Percentiles rank a stretch among this genome's conserved stretches.
Conservation (phyloP, 2,888 invertebrate genomes). For the Diplolepis rosae region DNA sequence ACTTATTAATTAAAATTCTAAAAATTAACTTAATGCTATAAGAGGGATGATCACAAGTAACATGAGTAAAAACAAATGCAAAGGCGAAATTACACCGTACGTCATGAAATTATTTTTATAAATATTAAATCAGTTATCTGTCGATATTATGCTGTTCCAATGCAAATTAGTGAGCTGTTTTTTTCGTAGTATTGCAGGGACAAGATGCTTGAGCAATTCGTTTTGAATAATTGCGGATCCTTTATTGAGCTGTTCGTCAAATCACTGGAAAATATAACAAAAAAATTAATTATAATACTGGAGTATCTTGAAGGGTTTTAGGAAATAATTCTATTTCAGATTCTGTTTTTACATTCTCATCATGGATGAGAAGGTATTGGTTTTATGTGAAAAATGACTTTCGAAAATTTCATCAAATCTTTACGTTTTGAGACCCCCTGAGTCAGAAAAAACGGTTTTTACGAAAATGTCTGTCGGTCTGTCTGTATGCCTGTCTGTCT, state of each 20-base stretch:
- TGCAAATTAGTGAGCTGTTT: slow-evolving; percentile 68
- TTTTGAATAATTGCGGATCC: slow-evolving; percentile 64
- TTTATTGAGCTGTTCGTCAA: slow-evolving; percentile 55
- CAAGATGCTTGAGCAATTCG: slow-evolving; percentile 70
- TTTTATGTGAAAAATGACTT: too few relatives aligned
- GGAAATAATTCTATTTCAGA: too few relatives aligned
- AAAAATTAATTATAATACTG: too few relatives aligned
- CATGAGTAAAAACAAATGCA: not conserved
- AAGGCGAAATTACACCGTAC: slow-evolving; percentile 11
- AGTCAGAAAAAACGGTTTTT: too few relatives aligned
- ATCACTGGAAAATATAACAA: slow-evolving; percentile 54
- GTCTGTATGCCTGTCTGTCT: too few relatives aligned
- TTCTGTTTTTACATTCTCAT: too few relatives aligned
- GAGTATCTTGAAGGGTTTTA: too few relatives aligned
- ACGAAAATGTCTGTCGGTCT: too few relatives aligned
- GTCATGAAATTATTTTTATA: slow-evolving; percentile 15
- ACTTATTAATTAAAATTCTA: slow-evolving; percentile 32
- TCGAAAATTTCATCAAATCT: too few relatives aligned
- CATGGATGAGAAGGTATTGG: too few relatives aligned
- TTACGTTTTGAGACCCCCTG: too few relatives aligned
- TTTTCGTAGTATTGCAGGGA: slow-evolving; percentile 68
- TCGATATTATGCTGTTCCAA: slow-evolving; percentile 62
- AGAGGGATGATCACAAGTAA: not conserved
- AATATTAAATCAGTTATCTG: too few relatives aligned
- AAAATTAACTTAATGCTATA: slow-evolving; percentile 25